Evolutionary conservation across 2,888 invertebrate species (phyloP), one percentile per base, ranked within the genome.

Genomic region (Deilephila porcellus): DNA sequence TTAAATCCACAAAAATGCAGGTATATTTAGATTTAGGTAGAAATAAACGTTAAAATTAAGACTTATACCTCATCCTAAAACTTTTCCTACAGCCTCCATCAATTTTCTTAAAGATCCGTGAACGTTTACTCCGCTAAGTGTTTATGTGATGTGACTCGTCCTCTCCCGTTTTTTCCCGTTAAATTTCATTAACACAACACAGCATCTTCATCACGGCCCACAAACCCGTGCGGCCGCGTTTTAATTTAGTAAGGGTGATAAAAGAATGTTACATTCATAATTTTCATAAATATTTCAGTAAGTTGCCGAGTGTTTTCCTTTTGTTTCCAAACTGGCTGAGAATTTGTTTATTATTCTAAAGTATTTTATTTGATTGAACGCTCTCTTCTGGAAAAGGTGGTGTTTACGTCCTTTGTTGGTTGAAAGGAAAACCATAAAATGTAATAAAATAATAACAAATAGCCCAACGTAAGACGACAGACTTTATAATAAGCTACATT

Each of bases 101-200:
- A 83, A 85, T 84, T 85, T 87, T 85, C 83, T 83, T 82, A 77
- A 81, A 83, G 80, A 81, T 81, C 82, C 76, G 81, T 80, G 77
- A 81, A 78, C 79, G 80, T 80, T 81, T 77, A 79, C 82, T 83
- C 86, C 87, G 86, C 81, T 90, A 90, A 90, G 90, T 85, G 82
- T 83, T 88, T 90, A 85, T 90, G 88, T 87, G 88, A 90, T 86
- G 85, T 83, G 76, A 77, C 80, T 75, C 80, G 73, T 74, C 73
- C 75, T 77, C 75, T 75, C 67, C 76, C 77, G 76, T 78, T 76
- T 80, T 81, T 81, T 79, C 70, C 76, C 76, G 82, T 82, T 79
- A 85, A 85, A 87, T 86, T 83, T 86, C 84, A 89, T 89, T 86
- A 88, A 79, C 83, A 79, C 78, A 71, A 71, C 62, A 25, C 37